Base-by-base conservation (phyloP, 2,888 invertebrate species). In the Nymphalis c-album region DNA sequence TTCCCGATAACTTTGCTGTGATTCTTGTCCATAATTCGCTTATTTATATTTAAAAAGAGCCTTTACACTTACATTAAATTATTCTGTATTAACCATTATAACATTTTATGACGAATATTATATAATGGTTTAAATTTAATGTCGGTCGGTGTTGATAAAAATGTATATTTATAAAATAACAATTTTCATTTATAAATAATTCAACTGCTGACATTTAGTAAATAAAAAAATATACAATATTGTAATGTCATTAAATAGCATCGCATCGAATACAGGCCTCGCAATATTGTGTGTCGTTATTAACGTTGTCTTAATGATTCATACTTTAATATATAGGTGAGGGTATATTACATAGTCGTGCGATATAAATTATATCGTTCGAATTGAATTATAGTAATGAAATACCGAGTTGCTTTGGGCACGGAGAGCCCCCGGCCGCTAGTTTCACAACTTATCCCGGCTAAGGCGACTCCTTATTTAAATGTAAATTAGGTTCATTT, bases 401-500 rank as follows among this genome's bases (percentile, higher is more conserved):
- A 89, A 91, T 87, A 88, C 83, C 83, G 82, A 83, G 81, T 85
- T 85, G 88, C 90, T 90, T 88, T 90, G 87, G 90, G 91, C 87
- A 82, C 77, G 84, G 81, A 82, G 84, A 81, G 91, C 88, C 87
- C 86, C 89, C 80, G 89, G 90, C 87, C 85, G 84, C 90, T 92
- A 92, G 92, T 92, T 92, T 90, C 88, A 82, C 91, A 92, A 92
- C 91, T 92, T 92, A 92, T 92, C 91, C 91, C 87, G 80, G 81
- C 91, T 91, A 92, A 92, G 91, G 92, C 92, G 81, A 91, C 89
- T 94, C 95, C 95, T 96, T 96, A 96, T 96, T 96, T 96, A 96
- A 95, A 96, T 96, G 95, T 95, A 96, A 96, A 96, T 96, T 95
- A 96, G 96, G 95, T 96, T 96, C 95, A 95, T 96, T 95, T 95